Percentiles rank a stretch among this genome's conserved stretches.
phyloP scores from a whole-genome alignment of 2,113 vertebrate species.

The Tricholaema leucomelas region DNA sequence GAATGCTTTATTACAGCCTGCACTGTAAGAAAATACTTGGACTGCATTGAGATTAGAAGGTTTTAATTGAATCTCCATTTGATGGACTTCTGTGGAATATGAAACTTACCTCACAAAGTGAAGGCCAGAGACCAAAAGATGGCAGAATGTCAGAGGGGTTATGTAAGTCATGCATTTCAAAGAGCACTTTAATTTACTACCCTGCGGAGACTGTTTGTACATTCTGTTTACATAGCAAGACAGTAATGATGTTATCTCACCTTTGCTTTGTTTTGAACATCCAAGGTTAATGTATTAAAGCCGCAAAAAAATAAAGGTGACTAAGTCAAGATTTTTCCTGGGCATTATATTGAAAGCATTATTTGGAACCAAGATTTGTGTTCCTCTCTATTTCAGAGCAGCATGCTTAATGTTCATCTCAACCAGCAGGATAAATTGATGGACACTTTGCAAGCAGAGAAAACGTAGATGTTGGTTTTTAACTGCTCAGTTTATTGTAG shows the following conservation, averaged over 20 bases:
- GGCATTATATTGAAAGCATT: background rate
- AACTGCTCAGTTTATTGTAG: background rate
- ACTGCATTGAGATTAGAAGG: conserved; percentile 1
- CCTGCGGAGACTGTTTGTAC: conserved; percentile 4
- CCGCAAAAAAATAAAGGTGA: background rate
- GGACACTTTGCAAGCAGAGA: background rate
- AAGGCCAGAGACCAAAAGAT: background rate
- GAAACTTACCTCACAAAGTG: background rate
- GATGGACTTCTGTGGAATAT: background rate
- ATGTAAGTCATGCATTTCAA: conserved; percentile 15
- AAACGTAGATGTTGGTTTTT: background rate
- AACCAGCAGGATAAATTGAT: background rate
- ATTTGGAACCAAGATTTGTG: background rate
- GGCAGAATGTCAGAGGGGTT: conserved; percentile 19
- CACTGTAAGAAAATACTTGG: background rate
- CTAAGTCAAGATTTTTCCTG: background rate
- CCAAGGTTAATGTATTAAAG: conserved; percentile 48
- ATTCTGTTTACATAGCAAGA: conserved; percentile 52
- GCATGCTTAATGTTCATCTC: background rate
- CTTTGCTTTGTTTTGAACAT: conserved; percentile 21
- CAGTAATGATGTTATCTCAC: conserved; percentile 39
- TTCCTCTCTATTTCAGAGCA: background rate
- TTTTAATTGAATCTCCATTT: background rate
- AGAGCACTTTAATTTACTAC: background rate
- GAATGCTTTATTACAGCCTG: background rate